A percentile compares a stretch with the other conserved stretches of the same genome.
These are phyloP conservation scores for Mellilla xanthometata DNA, from an alignment of 2,888 invertebrate genomes.

Conservation along the genomic window DNA sequence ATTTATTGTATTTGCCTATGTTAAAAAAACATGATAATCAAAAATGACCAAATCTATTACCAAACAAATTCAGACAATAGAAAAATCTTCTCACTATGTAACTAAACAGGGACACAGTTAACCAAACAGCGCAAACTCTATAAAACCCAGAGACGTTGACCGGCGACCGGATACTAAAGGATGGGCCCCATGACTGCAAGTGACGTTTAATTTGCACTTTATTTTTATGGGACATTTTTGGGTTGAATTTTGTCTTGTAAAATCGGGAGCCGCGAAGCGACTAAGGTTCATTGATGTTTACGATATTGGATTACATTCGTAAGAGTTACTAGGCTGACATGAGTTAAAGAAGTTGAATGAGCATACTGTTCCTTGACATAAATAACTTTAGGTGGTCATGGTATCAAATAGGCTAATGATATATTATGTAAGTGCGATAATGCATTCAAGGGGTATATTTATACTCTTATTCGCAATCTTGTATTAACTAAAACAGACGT, in stretches of 20 bases:
- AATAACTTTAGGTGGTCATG: not conserved
- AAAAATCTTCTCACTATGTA: too few species aligned
- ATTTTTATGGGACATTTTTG: constrained; percentile 38
- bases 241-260: constrained; percentile 32
- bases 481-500: too few species aligned
- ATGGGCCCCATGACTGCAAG: constrained; percentile 44
- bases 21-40: too few species aligned
- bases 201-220: constrained; percentile 53
- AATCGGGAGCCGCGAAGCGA: constrained; percentile 17
- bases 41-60: too few species aligned
- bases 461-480: too few species aligned
- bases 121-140: constrained; percentile 2
- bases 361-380: constrained; percentile 1
- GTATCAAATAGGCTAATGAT: too few species aligned
- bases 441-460: too few species aligned
- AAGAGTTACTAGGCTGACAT: not conserved
- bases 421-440: too few species aligned
- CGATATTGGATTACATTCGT: constrained; percentile 22
- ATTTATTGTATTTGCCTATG: too few species aligned
- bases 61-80: too few species aligned
- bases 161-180: constrained; percentile 27
- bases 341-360: not conserved
- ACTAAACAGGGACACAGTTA: too few species aligned
- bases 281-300: constrained; percentile 32
- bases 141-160: constrained; percentile 14